Percentiles rank a stretch among this genome's conserved stretches.
phyloP scores from a whole-genome alignment of 2,888 invertebrate genomes.

The Euplexia lucipara region DNA sequence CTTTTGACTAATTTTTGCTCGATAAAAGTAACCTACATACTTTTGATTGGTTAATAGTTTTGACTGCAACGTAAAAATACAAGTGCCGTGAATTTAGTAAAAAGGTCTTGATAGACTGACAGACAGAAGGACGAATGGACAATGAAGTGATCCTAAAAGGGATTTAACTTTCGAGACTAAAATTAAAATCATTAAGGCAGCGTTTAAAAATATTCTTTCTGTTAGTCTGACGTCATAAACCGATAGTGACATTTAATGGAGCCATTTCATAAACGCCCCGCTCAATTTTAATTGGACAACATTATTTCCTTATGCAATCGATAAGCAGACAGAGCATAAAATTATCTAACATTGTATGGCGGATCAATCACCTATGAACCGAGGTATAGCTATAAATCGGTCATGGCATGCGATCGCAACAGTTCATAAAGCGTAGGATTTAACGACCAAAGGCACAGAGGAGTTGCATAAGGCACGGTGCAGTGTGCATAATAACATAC shows the following conservation, averaged over 20 bases:
- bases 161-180: too few relatives aligned
- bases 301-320: conserved; percentile 47
- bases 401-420: conserved; percentile 73
- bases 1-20: too few relatives aligned
- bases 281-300: conserved; percentile 10
- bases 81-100: too few relatives aligned
- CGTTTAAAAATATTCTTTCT: too few relatives aligned
- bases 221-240: conserved; percentile 13
- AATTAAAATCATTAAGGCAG: too few relatives aligned
- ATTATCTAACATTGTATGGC: conserved; percentile 65
- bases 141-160: too few relatives aligned
- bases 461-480: conserved; percentile 61
- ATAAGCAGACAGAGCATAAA: conserved; percentile 45
- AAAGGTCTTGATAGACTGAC: too few relatives aligned
- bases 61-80: too few relatives aligned
- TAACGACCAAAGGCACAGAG: conserved; percentile 61
- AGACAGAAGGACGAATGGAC: too few relatives aligned
- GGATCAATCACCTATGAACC: conserved; percentile 81
- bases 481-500: conserved; percentile 30
- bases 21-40: too few relatives aligned
- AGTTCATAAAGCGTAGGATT: conserved; percentile 71
- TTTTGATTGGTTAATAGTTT: too few relatives aligned
- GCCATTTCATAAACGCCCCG: conserved; percentile 24
- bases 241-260: conserved; percentile 8
- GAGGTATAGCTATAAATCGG: conserved; percentile 73